phyloP scores from a whole-genome alignment of 2,888 invertebrate genomes.

The Notodonta ziczac region DNA sequence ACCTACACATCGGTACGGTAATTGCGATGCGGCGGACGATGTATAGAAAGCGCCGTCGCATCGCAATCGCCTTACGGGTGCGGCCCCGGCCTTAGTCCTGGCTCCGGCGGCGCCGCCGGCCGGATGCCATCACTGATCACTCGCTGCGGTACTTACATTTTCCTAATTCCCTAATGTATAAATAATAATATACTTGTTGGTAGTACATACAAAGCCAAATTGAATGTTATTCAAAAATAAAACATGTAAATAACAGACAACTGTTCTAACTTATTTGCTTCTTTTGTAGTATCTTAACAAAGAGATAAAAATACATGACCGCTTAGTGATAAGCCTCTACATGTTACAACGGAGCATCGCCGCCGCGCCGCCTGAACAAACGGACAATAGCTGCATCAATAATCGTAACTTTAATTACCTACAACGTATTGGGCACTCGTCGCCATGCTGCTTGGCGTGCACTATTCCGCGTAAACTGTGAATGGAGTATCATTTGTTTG shows the following conservation, averaged over 20 bases:
- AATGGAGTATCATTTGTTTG: slow-evolving; percentile 1
- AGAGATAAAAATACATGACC: background rate
- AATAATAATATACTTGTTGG: background rate
- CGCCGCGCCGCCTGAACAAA: background rate
- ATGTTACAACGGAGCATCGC: background rate
- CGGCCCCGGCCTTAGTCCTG: background rate
- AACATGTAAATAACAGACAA: background rate
- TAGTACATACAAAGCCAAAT: background rate
- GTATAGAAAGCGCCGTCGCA: too few relatives aligned
- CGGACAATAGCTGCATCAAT: background rate
- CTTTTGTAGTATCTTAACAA: background rate
- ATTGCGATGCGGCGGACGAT: too few relatives aligned
- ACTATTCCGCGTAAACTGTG: background rate
- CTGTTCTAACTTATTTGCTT: too few relatives aligned
- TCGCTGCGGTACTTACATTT: background rate
- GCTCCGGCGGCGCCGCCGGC: background rate
- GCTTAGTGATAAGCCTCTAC: background rate
- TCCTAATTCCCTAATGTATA: background rate
- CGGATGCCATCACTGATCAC: background rate
- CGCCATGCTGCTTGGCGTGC: background rate
- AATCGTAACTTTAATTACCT: background rate
- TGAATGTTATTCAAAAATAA: background rate
- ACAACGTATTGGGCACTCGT: background rate
- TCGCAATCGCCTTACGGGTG: background rate
- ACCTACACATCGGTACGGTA: too few relatives aligned